Evolutionary conservation across 2,888 invertebrate genomes (phyloP).

Genomic region (Charanyca ferruginea): DNA sequence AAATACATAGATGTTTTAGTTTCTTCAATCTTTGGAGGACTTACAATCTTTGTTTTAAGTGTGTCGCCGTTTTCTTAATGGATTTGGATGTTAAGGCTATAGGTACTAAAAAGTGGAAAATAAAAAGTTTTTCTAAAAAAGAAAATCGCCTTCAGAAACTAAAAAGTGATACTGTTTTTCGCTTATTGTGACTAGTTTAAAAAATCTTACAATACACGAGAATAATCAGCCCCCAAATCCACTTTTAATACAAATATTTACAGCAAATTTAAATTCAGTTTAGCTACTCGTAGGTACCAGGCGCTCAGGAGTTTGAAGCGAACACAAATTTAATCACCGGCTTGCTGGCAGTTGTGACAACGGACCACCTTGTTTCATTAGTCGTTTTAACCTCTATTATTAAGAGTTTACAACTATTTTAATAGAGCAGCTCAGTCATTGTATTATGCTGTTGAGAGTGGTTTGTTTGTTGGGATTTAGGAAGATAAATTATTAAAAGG

Average conservation of each 20-base stretch:
- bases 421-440: conserved; percentile 23
- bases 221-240: conserved; percentile 23
- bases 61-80: too few species aligned
- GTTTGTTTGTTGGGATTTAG: neutral
- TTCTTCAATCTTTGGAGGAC: too few species aligned
- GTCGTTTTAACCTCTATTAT: conserved; percentile 58
- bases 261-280: conserved; percentile 69
- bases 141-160: too few species aligned
- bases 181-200: neutral
- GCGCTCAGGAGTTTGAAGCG: conserved; percentile 62
- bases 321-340: conserved; percentile 72
- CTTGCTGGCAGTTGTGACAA: conserved; percentile 54
- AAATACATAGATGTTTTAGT: too few species aligned
- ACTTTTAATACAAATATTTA: too few species aligned
- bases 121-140: too few species aligned
- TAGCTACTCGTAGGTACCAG: conserved; percentile 61
- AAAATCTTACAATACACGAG: conserved; percentile 1
- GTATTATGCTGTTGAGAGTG: neutral
- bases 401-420: conserved; percentile 55
- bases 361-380: conserved; percentile 56
- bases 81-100: too few species aligned
- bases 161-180: too few species aligned
- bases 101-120: too few species aligned
- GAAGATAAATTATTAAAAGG: neutral
- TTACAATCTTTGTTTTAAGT: too few species aligned